Conservation (phyloP, 2,113 vertebrate genomes). For the Falcunculus frontatus region DNA sequence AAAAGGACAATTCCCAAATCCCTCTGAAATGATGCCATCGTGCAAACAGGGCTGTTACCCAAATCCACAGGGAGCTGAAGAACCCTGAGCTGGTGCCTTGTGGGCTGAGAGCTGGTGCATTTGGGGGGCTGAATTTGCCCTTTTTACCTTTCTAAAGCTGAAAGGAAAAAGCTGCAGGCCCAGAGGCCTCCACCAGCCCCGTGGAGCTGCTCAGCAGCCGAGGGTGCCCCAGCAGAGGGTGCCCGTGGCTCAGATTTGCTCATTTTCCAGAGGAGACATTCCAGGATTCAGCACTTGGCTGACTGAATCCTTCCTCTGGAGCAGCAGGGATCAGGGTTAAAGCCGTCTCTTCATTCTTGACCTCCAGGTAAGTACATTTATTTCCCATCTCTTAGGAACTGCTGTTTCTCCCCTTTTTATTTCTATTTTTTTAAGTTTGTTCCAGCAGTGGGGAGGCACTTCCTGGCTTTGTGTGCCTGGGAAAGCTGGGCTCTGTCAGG, state of each 20-base stretch:
- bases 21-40: accelerated
- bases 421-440: accelerated
- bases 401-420: background rate
- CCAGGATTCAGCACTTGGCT: background rate
- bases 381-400: background rate
- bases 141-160: background rate
- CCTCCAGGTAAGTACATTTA: background rate
- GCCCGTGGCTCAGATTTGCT: slow-evolving; percentile 41
- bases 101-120: background rate
- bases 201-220: background rate
- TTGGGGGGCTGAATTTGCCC: background rate
- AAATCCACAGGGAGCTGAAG: background rate
- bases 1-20: background rate
- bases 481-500: accelerated
- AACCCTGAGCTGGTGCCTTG: background rate
- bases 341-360: background rate
- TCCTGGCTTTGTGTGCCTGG: background rate
- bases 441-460: background rate
- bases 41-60: background rate
- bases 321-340: background rate
- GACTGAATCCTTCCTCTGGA: background rate
- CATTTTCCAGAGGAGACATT: background rate
- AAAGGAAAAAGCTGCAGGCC: background rate
- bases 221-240: slow-evolving; percentile 52
- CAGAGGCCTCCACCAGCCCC: background rate